Evolutionary conservation across 2,113 vertebrate species (phyloP), one percentile per base, ranked within the genome.

Genomic region (Nycticebus coucang): DNA sequence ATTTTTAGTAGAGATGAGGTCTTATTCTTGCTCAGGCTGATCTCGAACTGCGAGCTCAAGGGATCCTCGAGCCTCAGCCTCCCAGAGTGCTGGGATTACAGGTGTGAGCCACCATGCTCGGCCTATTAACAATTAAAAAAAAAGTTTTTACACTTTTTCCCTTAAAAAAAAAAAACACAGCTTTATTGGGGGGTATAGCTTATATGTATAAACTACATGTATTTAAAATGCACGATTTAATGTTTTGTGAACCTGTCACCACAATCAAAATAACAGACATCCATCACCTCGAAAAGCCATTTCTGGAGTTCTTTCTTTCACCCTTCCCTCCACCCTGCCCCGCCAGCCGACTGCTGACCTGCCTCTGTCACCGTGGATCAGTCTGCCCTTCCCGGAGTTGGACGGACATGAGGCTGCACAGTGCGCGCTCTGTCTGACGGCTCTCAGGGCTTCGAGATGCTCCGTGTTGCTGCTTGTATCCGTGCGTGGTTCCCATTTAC

Each of bases 361-460:
- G 55, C 77, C 24, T 21, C 5, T 11, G 75, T 37, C 72, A 28
- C 64, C 60, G 12, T 21, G 5, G 41, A 37, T 15, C 4, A 18
- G 19, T 50, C 15, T 17, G 26, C 14, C 3, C 55, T 86, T 55
- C 71, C 50, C 71, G 72, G 64, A 59, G 37, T 62, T 41, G 45
- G 53, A 45, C 50, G 7, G 33, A 10, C 55, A 21, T 1, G 9
- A 60, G 13, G 26, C 24, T 13, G 1, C 0, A 4, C 21, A 0
- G 37, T 10, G 22, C 7, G 10, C 7, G 0, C 26, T n/a, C 19
- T 60, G 10, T 5, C 30, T 7, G 74, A 22, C 33, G 18, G n/a
- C 37, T n/a, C 53, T 33, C 68, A 18, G 17, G 1, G 26, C n/a
- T 9, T 41, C 28, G 45, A 37, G 19, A 17, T 14, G n/a, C 26